Conservation (phyloP, 1,140 invertebrate species). For the Phthorimaea operculella region DNA sequence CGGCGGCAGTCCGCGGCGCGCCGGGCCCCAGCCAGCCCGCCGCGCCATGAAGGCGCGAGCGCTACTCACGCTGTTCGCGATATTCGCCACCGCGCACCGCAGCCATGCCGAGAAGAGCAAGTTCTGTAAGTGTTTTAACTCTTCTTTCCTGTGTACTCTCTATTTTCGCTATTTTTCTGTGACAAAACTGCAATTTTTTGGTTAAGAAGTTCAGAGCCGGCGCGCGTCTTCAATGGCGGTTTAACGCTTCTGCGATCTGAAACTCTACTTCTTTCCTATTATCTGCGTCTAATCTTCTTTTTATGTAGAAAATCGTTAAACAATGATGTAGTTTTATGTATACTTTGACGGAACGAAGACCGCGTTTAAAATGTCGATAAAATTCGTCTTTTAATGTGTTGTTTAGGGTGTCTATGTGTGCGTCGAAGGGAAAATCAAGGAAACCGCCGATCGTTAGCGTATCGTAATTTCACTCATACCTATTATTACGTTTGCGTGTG, state of each 20-base stretch:
- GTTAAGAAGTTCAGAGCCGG: neutral
- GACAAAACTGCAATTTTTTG: neutral
- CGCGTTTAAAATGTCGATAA: neutral
- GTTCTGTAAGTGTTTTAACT: conserved; percentile 49
- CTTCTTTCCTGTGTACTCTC: neutral
- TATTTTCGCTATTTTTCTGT: neutral
- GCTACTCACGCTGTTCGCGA: conserved; percentile 32
- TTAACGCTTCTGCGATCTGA: neutral
- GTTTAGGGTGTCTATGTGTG: neutral
- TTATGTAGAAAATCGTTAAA: too few species aligned
- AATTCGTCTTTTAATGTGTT: neutral
- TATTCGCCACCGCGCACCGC: conserved; percentile 26
- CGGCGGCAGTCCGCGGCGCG: conserved; percentile 48
- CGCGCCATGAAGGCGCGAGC: conserved; percentile 53
- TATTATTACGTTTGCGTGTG: conserved; percentile 2
- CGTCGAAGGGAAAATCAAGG: neutral
- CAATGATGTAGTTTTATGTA: too few species aligned
- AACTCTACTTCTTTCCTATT: neutral
- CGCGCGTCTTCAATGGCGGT: neutral
- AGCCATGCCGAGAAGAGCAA: conserved; percentile 60
- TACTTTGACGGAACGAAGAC: too few species aligned
- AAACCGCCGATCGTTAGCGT: conserved; percentile 2
- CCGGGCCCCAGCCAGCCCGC: conserved; percentile 45
- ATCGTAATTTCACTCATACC: neutral
- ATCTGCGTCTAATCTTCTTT: neutral